Conservation (phyloP, 2,888 invertebrate genomes). For the Biston betularia region DNA sequence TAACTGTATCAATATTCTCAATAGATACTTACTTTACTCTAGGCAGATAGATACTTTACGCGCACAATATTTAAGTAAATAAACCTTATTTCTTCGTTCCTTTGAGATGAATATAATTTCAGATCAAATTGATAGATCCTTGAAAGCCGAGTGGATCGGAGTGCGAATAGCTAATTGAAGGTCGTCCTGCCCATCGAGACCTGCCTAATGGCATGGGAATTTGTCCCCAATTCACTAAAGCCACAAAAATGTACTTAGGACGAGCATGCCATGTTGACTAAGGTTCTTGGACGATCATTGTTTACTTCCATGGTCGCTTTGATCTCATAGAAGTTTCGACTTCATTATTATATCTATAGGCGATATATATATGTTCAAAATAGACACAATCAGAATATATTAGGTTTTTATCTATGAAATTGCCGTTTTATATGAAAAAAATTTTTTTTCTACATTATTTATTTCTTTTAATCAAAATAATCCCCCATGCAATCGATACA, state of each 20-base stretch:
- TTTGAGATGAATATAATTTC: slow-evolving; percentile 28
- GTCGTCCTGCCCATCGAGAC: slow-evolving; percentile 22
- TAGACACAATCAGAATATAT: too few species aligned
- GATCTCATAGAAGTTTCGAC: background rate
- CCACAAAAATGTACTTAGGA: slow-evolving; percentile 22
- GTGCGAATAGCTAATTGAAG: slow-evolving; percentile 30
- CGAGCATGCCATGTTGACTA: slow-evolving; percentile 1
- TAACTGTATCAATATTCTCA: slow-evolving; percentile 7
- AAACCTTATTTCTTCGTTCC: slow-evolving; percentile 14
- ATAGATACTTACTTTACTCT: background rate
- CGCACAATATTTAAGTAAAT: slow-evolving; percentile 20
- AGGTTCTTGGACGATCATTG: background rate
- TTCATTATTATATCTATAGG: background rate
- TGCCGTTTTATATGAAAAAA: too few species aligned
- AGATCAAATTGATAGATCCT: slow-evolving; percentile 24
- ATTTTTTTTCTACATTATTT: too few species aligned
- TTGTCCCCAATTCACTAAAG: slow-evolving; percentile 18
- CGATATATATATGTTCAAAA: too few species aligned
- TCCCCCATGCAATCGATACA: too few species aligned
- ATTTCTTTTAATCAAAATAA: too few species aligned
- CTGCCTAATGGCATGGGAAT: slow-evolving; percentile 24
- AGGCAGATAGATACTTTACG: slow-evolving; percentile 1
- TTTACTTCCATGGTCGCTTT: background rate
- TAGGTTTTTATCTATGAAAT: too few species aligned
- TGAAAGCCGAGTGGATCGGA: slow-evolving; percentile 24